phyloP scores from a whole-genome alignment of 2,888 invertebrate species.

The Spilarctia lutea region DNA sequence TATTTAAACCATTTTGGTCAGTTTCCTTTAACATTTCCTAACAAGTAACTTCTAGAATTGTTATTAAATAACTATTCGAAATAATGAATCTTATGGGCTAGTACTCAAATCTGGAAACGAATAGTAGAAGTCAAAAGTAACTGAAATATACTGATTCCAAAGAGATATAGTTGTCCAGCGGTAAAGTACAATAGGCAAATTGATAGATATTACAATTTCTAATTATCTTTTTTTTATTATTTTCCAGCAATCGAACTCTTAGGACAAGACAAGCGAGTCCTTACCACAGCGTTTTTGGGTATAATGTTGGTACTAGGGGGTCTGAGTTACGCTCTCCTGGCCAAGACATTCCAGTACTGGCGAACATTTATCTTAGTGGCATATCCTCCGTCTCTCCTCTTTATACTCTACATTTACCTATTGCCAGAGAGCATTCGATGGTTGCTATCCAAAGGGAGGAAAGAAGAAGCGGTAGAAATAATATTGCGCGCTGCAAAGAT shows the following conservation, averaged over 20 bases:
- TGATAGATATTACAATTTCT: neutral
- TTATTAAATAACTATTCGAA: too few relatives aligned
- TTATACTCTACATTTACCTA: constrained; percentile 89
- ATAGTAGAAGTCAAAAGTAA: too few relatives aligned
- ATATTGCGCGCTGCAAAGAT: constrained; percentile 88
- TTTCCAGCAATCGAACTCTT: constrained; percentile 79
- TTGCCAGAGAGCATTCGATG: constrained; percentile 93
- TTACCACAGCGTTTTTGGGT: constrained; percentile 78
- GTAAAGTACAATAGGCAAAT: neutral
- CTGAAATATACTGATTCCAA: too few relatives aligned
- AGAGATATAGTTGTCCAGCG: neutral
- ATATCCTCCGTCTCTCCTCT: constrained; percentile 90
- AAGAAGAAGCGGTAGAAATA: constrained; percentile 88
- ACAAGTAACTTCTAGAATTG: too few relatives aligned
- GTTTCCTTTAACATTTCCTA: too few relatives aligned
- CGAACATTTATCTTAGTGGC: constrained; percentile 88
- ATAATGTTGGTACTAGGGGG: constrained; percentile 89
- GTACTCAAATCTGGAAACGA: too few relatives aligned
- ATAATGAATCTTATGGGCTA: too few relatives aligned
- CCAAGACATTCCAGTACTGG: constrained; percentile 91
- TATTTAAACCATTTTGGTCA: too few relatives aligned
- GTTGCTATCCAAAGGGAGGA: constrained; percentile 90
- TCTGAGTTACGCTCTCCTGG: constrained; percentile 88
- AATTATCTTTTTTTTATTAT: constrained; percentile 3
- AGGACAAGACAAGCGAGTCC: constrained; percentile 78